Base-by-base conservation (phyloP, 2,888 invertebrate genomes). In the Plebejus argus region DNA sequence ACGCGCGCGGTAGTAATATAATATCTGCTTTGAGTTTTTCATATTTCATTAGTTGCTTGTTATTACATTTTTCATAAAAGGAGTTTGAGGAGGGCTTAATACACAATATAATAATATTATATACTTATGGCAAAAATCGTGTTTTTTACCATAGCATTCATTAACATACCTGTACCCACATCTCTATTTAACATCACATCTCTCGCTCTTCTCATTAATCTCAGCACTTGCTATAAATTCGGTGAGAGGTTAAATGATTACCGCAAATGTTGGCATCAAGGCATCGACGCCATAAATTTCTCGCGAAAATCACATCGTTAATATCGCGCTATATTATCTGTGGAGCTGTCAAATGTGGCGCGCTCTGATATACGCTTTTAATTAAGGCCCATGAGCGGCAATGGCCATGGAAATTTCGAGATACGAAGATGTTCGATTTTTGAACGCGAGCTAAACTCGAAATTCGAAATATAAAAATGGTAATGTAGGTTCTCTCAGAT, bases 161-260 rank as follows among this genome's bases (percentile, higher is more conserved):
- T 18, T 0, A 18, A 18, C 5, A 53, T 53, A 45, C 3, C 3
- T 53, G 18, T 53, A 45, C 3, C 3, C 18, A 18, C 18, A 53
- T 45, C 10, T 45, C 45, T 45, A 4, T 39, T 6, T 39, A 10
- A 39, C 39, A 35, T 39, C 10, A 0, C 8, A 5, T 1, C n/a
- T 71, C 20, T 71, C 39, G 39, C 12, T 20, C 15, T 39, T n/a
- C 39, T 39, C 12, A 71, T 71, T n/a, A 70, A 70, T 70, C 70
- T 71, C 71, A 10, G 71, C 39, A 71, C 35, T 71, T 39, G 39
- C 70, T 28, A 70, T 35, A 71, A 71, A 39, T 20, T 39, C 71
- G 74, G 70, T 35, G 77, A 66, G 28, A 66, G 76, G 76, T 77
- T 79, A 79, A 77, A 79, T 79, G 77, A 79, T 79, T 79, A 53